Evolutionary conservation across 1,140 invertebrate species (phyloP).

Genomic region (Acromyrmex charruanus): DNA sequence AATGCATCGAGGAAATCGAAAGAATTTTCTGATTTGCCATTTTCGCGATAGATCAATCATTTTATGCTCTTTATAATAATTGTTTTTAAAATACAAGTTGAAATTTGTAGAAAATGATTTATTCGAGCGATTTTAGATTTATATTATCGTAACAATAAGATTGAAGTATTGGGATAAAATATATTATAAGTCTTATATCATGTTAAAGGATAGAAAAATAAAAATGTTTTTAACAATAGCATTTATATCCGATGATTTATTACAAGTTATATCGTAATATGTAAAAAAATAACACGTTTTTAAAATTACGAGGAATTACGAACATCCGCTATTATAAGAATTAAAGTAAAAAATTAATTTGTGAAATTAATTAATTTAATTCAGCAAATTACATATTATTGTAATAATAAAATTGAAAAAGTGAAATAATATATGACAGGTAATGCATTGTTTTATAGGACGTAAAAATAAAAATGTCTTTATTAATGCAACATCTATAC

Average conservation of each 20-base stretch:
- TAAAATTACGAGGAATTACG: background rate
- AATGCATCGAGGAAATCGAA: background rate
- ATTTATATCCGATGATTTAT: background rate
- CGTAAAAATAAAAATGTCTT: too few species aligned
- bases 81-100: background rate
- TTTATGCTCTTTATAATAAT: background rate
- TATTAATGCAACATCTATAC: background rate
- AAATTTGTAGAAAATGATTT: background rate
- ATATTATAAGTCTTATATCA: background rate
- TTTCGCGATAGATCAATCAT: background rate
- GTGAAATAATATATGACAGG: too few species aligned
- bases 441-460: too few species aligned
- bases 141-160: background rate
- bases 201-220: background rate
- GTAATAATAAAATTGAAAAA: too few species aligned
- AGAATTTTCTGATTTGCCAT: background rate
- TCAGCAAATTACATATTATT: background rate
- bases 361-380: too few species aligned
- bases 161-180: background rate
- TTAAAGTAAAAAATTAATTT: background rate
- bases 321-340: background rate
- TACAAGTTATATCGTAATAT: background rate
- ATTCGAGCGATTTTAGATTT: constrained; percentile 1
- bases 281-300: background rate
- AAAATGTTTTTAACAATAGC: background rate